Evolutionary conservation across 2,888 invertebrate species (phyloP).

Genomic region (Protophormia terraenovae): DNA sequence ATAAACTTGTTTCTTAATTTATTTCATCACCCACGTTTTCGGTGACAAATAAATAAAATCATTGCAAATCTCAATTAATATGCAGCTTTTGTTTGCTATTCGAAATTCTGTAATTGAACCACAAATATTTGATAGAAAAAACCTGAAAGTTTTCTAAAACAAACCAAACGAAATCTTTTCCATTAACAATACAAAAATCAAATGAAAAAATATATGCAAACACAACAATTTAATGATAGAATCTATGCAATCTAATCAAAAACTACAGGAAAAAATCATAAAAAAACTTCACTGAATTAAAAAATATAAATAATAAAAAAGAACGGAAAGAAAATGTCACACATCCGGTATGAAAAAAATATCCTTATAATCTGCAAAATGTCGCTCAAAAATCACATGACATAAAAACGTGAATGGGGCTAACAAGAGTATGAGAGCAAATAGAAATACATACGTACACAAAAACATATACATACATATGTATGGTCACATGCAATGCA

Average conservation of each 20-base stretch:
- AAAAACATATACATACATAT: background rate
- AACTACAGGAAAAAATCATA: background rate
- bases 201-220: background rate
- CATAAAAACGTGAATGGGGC: slow-evolving; percentile 55
- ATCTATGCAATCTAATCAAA: slow-evolving; percentile 34
- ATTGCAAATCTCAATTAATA: slow-evolving; percentile 52
- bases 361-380: slow-evolving; percentile 63
- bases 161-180: slow-evolving; percentile 23
- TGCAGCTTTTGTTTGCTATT: slow-evolving; percentile 20
- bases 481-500: slow-evolving; percentile 43
- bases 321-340: slow-evolving; percentile 39
- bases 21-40: background rate
- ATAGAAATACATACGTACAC: background rate
- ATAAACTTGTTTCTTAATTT: background rate
- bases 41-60: background rate
- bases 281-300: slow-evolving; percentile 22
- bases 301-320: slow-evolving; percentile 41
- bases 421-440: background rate
- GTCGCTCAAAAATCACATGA: slow-evolving; percentile 65
- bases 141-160: slow-evolving; percentile 4
- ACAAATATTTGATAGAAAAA: slow-evolving; percentile 42
- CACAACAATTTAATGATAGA: slow-evolving; percentile 6
- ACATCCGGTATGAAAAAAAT: slow-evolving; percentile 47
- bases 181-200: slow-evolving; percentile 14
- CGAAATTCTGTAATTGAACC: slow-evolving; percentile 51